phyloP scores from a whole-genome alignment of 1,140 invertebrate genomes.

The Achatina immaculata region DNA sequence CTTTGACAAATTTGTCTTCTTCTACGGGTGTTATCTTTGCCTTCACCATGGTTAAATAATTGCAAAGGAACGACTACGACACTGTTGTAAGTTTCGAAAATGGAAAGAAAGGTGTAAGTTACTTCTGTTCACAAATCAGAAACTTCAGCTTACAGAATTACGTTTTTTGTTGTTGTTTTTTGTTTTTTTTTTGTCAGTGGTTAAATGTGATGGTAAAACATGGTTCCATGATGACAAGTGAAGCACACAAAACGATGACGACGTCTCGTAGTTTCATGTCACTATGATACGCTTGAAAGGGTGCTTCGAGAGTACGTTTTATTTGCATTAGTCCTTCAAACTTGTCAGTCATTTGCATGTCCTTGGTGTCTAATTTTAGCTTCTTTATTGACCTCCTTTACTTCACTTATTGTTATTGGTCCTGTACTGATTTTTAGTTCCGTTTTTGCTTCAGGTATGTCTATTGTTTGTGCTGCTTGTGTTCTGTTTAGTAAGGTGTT shows the following conservation, averaged over 20 bases:
- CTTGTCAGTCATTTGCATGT: too few species aligned
- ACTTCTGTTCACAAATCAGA: background rate
- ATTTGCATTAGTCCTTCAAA: too few species aligned
- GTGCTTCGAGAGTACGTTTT: background rate
- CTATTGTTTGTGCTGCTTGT: too few species aligned
- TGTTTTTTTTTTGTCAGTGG: too few species aligned
- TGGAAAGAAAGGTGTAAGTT: background rate
- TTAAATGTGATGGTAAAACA: background rate
- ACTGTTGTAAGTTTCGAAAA: background rate
- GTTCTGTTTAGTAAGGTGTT: too few species aligned
- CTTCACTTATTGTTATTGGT: too few species aligned
- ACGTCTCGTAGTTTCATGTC: background rate
- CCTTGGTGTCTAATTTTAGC: too few species aligned
- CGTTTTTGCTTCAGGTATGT: too few species aligned
- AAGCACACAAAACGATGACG: background rate
- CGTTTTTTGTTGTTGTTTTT: too few species aligned
- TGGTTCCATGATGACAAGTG: background rate
- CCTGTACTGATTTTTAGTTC: too few species aligned
- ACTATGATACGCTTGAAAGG: background rate
- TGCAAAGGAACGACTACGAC: background rate
- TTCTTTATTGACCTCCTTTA: too few species aligned
- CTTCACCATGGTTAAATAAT: background rate
- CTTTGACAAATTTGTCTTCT: constrained; percentile 10
- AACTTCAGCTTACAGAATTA: background rate
- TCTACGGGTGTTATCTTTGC: background rate